A percentile compares a stretch with the other conserved stretches of the same genome.
phyloP scores from a whole-genome alignment of 2,888 invertebrate species.

The Melieria picta region DNA sequence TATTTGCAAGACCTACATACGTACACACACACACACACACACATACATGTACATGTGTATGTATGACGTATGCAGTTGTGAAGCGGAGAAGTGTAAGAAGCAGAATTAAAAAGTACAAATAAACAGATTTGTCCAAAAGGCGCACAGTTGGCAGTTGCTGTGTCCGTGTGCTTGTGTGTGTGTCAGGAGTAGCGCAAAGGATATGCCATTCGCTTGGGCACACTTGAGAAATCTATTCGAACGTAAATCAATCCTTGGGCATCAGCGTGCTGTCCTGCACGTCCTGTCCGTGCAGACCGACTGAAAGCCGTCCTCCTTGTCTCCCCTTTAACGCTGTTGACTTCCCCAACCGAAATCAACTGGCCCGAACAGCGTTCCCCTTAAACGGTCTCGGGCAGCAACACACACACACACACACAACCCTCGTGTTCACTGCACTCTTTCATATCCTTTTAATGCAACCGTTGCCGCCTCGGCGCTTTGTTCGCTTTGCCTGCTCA shows the following conservation, averaged over 20 bases:
- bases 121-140: constrained; percentile 15
- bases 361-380: neutral
- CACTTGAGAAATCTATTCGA: constrained; percentile 65
- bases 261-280: constrained; percentile 6
- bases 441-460: too few species aligned
- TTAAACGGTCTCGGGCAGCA: neutral
- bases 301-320: neutral
- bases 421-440: too few species aligned
- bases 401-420: neutral
- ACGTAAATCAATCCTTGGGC: constrained; percentile 63
- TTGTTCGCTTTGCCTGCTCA: constrained; percentile 13
- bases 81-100: constrained; percentile 7
- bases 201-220: constrained; percentile 32
- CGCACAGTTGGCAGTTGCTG: constrained; percentile 20
- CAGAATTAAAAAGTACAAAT: neutral
- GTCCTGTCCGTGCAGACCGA: neutral
- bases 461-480: too few species aligned
- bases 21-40: neutral
- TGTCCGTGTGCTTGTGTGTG: neutral
- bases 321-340: constrained; percentile 10
- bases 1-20: neutral
- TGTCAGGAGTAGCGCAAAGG: too few species aligned
- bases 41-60: neutral
- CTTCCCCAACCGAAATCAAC: neutral
- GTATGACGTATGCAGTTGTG: neutral